A percentile compares a stretch with the other conserved stretches of the same genome.
Evolutionary conservation across 2,113 vertebrate species (phyloP).

Genomic region (Otolemur garnettii): DNA sequence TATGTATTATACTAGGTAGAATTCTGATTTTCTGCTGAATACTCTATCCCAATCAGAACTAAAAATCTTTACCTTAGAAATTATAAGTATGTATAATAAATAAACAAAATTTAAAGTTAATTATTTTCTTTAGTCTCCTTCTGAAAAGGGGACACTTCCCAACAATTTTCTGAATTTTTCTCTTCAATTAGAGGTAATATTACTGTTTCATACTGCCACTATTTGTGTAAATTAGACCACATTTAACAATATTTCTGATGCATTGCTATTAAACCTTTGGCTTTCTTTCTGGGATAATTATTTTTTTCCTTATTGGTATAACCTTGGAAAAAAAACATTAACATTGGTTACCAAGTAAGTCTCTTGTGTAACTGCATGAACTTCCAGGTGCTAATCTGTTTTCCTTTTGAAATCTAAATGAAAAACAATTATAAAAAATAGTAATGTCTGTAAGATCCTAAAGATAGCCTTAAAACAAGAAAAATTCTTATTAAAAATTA

Average conservation of each 20-base stretch:
- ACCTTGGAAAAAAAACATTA: neutral
- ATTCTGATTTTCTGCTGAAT: neutral
- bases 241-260: neutral
- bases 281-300: neutral
- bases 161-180: neutral
- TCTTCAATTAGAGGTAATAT: neutral
- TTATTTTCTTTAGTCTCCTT: neutral
- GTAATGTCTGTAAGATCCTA: neutral
- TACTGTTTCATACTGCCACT: neutral
- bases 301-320: neutral
- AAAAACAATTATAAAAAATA: neutral
- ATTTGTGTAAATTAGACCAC: neutral
- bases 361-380: neutral
- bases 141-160: neutral
- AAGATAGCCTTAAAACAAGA: neutral
- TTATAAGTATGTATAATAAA: neutral
- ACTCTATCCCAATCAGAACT: neutral
- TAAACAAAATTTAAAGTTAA: neutral
- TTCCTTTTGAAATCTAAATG: constrained; percentile 26
- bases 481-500: neutral
- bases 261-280: neutral
- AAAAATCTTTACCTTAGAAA: neutral
- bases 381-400: neutral
- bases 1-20: neutral
- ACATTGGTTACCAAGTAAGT: neutral